Evolutionary conservation across 2,888 invertebrate genomes (phyloP).

Genomic region (Tryphoninae sp.): DNA sequence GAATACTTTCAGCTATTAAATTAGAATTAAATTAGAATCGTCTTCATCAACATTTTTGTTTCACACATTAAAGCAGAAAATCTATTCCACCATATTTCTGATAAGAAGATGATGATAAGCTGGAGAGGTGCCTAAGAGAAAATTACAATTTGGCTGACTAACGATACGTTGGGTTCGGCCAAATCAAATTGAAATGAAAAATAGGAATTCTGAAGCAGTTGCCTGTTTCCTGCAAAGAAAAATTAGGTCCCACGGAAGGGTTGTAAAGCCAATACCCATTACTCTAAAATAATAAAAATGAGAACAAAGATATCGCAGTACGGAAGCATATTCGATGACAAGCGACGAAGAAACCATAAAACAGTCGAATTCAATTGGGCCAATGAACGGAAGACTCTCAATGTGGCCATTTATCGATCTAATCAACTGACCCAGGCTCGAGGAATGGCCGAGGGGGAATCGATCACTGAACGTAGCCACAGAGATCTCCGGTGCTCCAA

Average conservation of each 20-base stretch:
- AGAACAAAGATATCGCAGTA: background rate
- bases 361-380: conserved; percentile 47
- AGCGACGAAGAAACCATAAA: conserved; percentile 42
- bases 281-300: too few species aligned
- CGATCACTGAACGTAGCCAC: conserved; percentile 46
- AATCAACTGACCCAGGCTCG: conserved; percentile 54
- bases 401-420: conserved; percentile 52
- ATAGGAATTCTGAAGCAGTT: too few species aligned
- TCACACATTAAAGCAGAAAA: background rate
- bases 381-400: conserved; percentile 45
- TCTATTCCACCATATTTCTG: background rate
- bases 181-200: too few species aligned
- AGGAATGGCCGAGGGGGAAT: conserved; percentile 28
- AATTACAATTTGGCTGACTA: too few species aligned
- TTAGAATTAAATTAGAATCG: conserved; percentile 9
- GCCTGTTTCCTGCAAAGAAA: too few species aligned
- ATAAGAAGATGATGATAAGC: too few species aligned
- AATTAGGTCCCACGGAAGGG: too few species aligned
- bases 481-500: conserved; percentile 38
- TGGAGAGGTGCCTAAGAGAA: too few species aligned
- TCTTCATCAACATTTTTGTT: background rate
- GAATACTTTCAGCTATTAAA: conserved; percentile 26
- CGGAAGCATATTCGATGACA: background rate
- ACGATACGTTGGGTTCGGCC: too few species aligned
- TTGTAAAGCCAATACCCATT: too few species aligned